phyloP scores from a whole-genome alignment of 2,888 invertebrate genomes.

The Ormyrus pomaceus region DNA sequence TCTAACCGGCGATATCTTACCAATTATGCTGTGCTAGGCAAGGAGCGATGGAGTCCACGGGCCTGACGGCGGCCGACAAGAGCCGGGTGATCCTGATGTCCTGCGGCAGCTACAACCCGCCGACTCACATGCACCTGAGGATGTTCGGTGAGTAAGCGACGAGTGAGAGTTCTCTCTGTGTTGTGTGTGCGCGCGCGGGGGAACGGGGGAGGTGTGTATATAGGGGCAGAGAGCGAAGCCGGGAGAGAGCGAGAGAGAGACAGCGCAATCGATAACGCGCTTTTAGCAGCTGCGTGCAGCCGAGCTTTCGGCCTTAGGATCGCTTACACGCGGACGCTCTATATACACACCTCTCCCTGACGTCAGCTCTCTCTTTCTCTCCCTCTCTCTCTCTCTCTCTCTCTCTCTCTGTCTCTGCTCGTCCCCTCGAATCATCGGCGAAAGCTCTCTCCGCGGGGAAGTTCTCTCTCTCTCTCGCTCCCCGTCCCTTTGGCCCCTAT shows the following conservation, averaged over 20 bases:
- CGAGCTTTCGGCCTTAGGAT: not conserved
- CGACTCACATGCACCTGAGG: constrained; percentile 96
- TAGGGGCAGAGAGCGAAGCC: not conserved
- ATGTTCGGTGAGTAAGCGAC: constrained; percentile 89
- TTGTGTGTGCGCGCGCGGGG: not conserved
- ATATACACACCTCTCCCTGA: no score
- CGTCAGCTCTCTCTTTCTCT: not conserved
- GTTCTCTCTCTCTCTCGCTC: no score
- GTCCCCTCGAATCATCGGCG: not conserved
- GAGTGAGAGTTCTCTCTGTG: not conserved
- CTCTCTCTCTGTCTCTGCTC: constrained; percentile 13
- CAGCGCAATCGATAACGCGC: constrained; percentile 33
- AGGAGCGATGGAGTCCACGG: not conserved
- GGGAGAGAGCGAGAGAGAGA: not conserved
- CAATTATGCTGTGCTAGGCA: no score
- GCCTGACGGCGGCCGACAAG: not conserved
- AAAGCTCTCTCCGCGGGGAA: no score
- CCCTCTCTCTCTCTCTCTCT: constrained; percentile 11
- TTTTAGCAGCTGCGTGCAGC: constrained; percentile 18
- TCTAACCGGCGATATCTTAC: not conserved
- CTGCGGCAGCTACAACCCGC: constrained; percentile 97
- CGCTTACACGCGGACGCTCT: no score
- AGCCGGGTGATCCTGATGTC: constrained; percentile 84
- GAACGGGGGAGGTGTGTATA: not conserved
- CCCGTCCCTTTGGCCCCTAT: no score